phyloP scores from a whole-genome alignment of 2,113 vertebrate species.

The Hemibagrus wyckioides region DNA sequence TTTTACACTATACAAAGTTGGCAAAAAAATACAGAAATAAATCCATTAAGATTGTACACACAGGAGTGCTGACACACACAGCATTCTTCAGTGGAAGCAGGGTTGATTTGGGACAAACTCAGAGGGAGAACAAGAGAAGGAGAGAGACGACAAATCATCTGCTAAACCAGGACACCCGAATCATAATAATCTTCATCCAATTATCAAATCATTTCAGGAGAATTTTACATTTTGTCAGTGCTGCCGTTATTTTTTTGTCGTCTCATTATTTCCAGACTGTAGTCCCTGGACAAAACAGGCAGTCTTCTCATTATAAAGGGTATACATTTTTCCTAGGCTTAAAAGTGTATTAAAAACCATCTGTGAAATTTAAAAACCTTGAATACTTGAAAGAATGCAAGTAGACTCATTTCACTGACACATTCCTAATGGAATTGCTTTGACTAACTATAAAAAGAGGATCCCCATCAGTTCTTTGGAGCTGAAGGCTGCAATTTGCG shows the following conservation, averaged over 20 bases:
- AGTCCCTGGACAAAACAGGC: neutral
- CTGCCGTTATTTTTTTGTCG: neutral
- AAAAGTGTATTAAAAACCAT: neutral
- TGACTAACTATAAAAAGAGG: neutral
- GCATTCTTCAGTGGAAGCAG: constrained; percentile 70
- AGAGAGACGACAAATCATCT: neutral
- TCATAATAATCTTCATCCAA: neutral
- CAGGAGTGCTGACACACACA: constrained; percentile 72
- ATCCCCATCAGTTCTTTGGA: neutral
- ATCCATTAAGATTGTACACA: constrained; percentile 79
- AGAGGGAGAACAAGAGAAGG: constrained; percentile 53
- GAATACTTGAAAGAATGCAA: neutral
- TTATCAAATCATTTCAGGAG: neutral
- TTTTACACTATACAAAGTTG: constrained; percentile 85
- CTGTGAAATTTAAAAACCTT: no score
- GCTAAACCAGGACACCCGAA: neutral
- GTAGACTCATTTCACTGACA: neutral
- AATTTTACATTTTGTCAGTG: neutral
- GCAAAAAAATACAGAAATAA: constrained; percentile 77
- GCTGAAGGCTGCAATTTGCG: neutral
- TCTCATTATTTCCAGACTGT: neutral
- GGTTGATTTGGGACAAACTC: constrained; percentile 62
- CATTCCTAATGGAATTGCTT: neutral
- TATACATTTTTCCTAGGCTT: neutral
- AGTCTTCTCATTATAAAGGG: neutral